A percentile compares a stretch with the other conserved stretches of the same genome.
Evolutionary conservation across 2,888 invertebrate species (phyloP).

Genomic region (Drosophila borealis): DNA sequence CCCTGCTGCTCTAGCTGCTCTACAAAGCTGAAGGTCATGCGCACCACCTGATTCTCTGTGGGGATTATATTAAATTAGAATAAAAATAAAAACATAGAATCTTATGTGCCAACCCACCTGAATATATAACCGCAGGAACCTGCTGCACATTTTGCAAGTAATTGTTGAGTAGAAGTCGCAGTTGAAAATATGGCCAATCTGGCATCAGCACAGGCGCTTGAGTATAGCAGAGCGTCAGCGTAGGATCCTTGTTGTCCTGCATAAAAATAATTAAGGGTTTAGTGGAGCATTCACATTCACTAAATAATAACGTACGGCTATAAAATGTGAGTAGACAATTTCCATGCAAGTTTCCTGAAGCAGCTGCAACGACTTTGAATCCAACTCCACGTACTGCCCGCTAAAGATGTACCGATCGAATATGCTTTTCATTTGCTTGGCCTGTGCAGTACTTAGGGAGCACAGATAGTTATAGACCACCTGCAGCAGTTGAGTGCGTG

Average conservation of each 20-base stretch:
- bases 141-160: slow-evolving; percentile 81
- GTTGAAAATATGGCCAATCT: slow-evolving; percentile 92
- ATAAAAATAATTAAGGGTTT: not conserved
- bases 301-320: slow-evolving; percentile 71
- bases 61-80: not conserved
- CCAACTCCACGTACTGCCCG: slow-evolving; percentile 86
- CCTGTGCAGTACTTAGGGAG: slow-evolving; percentile 87
- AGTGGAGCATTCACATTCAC: not conserved
- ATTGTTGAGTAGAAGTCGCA: slow-evolving; percentile 84
- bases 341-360: slow-evolving; percentile 86
- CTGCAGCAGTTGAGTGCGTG: slow-evolving; percentile 73
- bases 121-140: slow-evolving; percentile 48
- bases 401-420: slow-evolving; percentile 88
- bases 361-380: slow-evolving; percentile 86
- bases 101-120: slow-evolving; percentile 25
- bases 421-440: slow-evolving; percentile 86
- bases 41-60: slow-evolving; percentile 81
- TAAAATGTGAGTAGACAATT: slow-evolving; percentile 85
- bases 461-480: slow-evolving; percentile 88
- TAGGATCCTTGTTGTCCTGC: slow-evolving; percentile 83
- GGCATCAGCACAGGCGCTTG: slow-evolving; percentile 89
- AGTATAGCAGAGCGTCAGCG: slow-evolving; percentile 86
- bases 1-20: slow-evolving; percentile 76
- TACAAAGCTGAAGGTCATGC: slow-evolving; percentile 82
- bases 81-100: not conserved